phyloP scores from a whole-genome alignment of 2,113 vertebrate species.

The Mellivora capensis region DNA sequence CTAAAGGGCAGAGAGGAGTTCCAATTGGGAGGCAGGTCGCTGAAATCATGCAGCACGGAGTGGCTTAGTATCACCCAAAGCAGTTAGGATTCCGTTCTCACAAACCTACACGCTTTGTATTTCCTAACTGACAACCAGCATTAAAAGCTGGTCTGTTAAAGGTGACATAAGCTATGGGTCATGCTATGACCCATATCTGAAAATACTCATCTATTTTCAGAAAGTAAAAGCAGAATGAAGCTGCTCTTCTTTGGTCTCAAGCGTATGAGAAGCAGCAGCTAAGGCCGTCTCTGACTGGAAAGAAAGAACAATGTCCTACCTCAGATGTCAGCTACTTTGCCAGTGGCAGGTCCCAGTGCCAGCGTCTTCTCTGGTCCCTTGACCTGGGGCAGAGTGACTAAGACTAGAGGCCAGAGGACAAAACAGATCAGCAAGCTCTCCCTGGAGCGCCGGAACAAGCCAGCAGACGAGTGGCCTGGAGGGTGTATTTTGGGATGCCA shows the following conservation, averaged over 20 bases:
- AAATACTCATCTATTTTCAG: conserved; percentile 39
- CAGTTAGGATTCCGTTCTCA: neutral
- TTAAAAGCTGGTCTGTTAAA: neutral
- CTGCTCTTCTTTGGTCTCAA: neutral
- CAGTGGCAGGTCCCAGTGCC: neutral
- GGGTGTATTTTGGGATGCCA: neutral
- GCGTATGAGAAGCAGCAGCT: neutral
- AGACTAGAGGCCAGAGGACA: conserved; percentile 28
- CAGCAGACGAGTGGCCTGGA: conserved; percentile 6
- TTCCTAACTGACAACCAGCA: neutral
- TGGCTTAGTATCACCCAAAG: neutral
- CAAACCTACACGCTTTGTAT: conserved; percentile 13
- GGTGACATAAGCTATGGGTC: neutral
- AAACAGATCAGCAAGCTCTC: conserved; percentile 4
- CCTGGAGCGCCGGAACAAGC: conserved; percentile 22
- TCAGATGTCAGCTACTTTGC: conserved; percentile 29
- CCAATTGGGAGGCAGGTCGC: neutral
- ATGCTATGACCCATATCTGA: neutral
- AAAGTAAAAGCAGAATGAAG: conserved; percentile 33
- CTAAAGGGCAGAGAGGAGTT: neutral
- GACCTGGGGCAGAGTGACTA: conserved; percentile 39
- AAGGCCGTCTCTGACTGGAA: neutral
- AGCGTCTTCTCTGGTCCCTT: conserved; percentile 45
- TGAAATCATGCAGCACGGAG: neutral
- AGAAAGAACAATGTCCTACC: conserved; percentile 73